Percentiles rank a stretch among this genome's conserved stretches.
These are phyloP conservation scores for Dryocosmus kuriphilus DNA, from an alignment of 2,888 invertebrate species.

Conservation along the genomic window DNA sequence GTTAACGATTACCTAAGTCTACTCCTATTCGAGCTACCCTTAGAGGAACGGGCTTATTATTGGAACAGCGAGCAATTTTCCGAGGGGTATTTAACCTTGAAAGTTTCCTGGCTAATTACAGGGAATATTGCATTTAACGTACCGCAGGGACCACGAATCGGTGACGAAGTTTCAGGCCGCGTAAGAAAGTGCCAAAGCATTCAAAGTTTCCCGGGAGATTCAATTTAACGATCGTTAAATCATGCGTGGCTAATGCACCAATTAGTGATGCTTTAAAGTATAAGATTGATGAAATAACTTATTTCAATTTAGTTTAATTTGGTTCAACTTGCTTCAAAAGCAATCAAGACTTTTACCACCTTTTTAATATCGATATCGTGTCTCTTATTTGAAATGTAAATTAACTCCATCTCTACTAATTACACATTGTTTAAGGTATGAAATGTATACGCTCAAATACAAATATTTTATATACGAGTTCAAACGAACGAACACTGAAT, in stretches of 20 bases:
- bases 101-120: conserved; percentile 56
- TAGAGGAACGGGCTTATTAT: neutral
- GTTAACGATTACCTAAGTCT: neutral
- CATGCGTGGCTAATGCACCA: conserved; percentile 26
- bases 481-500: neutral
- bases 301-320: conserved; percentile 45
- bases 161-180: conserved; percentile 55
- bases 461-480: neutral
- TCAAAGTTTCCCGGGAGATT: conserved; percentile 47
- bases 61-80: conserved; percentile 49
- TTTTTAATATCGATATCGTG: neutral
- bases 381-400: neutral
- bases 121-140: conserved; percentile 53
- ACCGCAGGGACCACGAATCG: conserved; percentile 51
- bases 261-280: conserved; percentile 39
- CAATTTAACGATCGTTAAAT: conserved; percentile 50
- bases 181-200: conserved; percentile 53
- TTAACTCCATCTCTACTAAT: neutral
- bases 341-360: neutral
- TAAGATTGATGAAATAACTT: conserved; percentile 46
- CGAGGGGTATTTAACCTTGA: conserved; percentile 55
- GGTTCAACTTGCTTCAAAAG: conserved; percentile 13
- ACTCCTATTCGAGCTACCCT: neutral
- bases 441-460: neutral
- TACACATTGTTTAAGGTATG: neutral